These are phyloP conservation scores for Poeciliopsis gracilis DNA, from an alignment of 2,797 vertebrate species.

Conservation along the genomic window DNA sequence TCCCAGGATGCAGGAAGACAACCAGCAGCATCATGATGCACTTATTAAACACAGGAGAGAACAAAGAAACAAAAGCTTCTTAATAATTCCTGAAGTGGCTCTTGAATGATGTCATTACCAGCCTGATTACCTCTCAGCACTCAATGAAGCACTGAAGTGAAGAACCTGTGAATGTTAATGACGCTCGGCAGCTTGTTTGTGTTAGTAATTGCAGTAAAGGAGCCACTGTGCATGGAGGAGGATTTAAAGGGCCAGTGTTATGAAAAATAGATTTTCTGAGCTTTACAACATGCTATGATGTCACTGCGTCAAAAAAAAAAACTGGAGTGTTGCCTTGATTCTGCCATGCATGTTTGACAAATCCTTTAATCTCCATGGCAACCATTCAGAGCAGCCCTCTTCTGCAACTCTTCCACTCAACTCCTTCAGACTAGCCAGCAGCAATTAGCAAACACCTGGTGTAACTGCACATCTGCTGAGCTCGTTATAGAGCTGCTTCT, in stretches of 20 bases:
- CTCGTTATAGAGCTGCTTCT: too few species aligned
- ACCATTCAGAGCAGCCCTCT: too few species aligned
- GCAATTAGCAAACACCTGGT: too few species aligned
- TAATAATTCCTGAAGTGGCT: slow-evolving; percentile 1
- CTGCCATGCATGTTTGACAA: too few species aligned
- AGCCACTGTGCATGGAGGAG: background rate
- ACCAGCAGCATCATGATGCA: background rate
- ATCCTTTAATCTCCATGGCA: too few species aligned
- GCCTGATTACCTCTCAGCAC: background rate
- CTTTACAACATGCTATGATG: too few species aligned
- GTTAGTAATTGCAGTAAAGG: background rate
- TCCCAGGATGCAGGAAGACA: background rate
- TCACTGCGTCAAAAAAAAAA: too few species aligned
- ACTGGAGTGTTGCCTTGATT: too few species aligned
- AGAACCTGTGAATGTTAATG: background rate
- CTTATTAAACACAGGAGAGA: background rate
- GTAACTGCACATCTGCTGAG: too few species aligned
- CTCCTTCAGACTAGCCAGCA: too few species aligned
- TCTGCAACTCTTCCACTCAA: too few species aligned
- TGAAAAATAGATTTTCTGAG: too few species aligned
- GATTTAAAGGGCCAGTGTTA: background rate
- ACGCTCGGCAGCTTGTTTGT: background rate
- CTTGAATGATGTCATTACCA: slow-evolving; percentile 1
- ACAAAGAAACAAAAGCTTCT: background rate
- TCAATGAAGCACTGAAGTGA: background rate